Evolutionary conservation across 1,140 invertebrate genomes (phyloP), one percentile per base, ranked within the genome.

Genomic region (Bombyx mandarina): DNA sequence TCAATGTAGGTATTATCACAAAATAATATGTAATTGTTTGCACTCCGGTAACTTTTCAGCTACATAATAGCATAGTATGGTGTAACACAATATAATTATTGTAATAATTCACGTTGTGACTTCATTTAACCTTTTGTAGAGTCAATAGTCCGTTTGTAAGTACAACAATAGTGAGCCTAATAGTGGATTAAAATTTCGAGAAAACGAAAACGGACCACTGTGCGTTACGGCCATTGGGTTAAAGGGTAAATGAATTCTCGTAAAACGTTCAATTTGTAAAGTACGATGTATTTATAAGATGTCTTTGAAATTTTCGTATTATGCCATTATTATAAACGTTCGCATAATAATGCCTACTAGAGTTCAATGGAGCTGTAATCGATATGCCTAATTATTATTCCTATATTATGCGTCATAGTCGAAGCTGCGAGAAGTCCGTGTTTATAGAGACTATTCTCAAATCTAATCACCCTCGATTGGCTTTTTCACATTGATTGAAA

Each of bases 271-370:
- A 43, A 56, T 56, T 56, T 18, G 42, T 51, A 12, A 57, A 61
- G 42, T 49, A 42, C 53, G n/a, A n/a, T 42, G 51, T 54, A 57
- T 56, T 58, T 63, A 22, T 59, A 59, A 48, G 48, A 56, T 45
- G 7, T 52, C 60, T 57, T 57, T 62, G 52, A 53, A 58, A 63
- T 56, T 63, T 22, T 53, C 22, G 48, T 50, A 63, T 63, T 59
- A 59, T 54, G 54, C 57, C 54, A 47, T 56, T 59, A 63, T 58
- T 62, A 62, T 48, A 56, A 58, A 48, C 44, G 54, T 51, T 26
- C 49, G 43, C 54, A 59, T 62, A 62, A 62, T 56, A 52, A 42
- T 5, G 8, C n/a, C 22, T 43, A 44, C 45, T 51, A 7, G 12
- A 45, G 50, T 52, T 56, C 45, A 55, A 61, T 56, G 53, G 18